Base-by-base conservation (phyloP, 2,113 vertebrate species). In the Orthonyx spaldingii region DNA sequence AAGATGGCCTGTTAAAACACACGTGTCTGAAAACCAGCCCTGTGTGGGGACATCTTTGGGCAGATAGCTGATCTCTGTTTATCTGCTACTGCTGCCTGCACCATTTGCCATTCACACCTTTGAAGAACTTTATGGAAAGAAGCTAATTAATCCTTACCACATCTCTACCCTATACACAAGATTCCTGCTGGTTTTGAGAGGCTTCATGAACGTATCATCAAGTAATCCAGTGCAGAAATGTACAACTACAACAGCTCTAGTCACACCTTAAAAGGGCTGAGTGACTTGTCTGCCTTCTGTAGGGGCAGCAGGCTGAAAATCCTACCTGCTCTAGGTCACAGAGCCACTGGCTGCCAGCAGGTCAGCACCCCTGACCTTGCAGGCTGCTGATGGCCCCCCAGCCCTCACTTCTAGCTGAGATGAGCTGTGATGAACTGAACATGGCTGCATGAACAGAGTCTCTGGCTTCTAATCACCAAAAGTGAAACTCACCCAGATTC, bases 401-500 rank as follows among this genome's bases (percentile, higher is more conserved):
- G 65, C 15, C 75, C 64, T 87, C 1, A 1, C 24, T 89, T 56
- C 42, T 65, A 89, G 55, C 30, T 89, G 69, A 50, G 44, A 75
- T 32, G 44, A 79, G 50, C 66, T 33, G 33, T 68, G 72, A 89
- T 90, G 53, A 89, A 76, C 18, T 78, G 41, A 91, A 72, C 23
- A 16, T 4, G 22, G 42, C 56, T 93, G 81, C 56, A 39, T 30
- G 39, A 70, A 69, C 33, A 75, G 41, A 89, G 16, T 46, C 32
- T 28, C 85, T 89, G 5, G 2, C 74, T 96, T 95, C 77, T 77
- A 74, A 94, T 68, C 81, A 88, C n/a, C 37, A 56, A 11, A 95
- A 96, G 44, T 44, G 28, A 77, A 90, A 88, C 68, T 95, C 93
- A 86, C 78, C 64, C 79, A 89, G 88, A 65, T n/a, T 81, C 76